Percentiles rank a stretch among this genome's conserved stretches.
Conservation (phyloP, 2,888 invertebrate genomes). For the Monopis laevigella region DNA sequence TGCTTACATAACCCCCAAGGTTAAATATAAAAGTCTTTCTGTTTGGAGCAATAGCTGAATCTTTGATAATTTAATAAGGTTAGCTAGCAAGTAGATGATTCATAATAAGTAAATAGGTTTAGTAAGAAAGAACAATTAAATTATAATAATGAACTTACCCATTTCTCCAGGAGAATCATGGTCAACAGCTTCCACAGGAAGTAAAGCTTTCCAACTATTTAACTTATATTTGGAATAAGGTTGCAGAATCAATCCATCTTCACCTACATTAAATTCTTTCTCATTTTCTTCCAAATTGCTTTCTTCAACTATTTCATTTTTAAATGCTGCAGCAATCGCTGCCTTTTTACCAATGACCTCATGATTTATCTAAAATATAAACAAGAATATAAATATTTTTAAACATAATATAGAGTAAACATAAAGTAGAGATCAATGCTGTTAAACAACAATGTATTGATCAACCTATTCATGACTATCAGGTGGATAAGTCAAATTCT, state of each 20-base stretch:
- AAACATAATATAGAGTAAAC: not conserved
- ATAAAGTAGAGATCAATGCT: too few relatives aligned
- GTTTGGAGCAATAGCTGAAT: too few relatives aligned
- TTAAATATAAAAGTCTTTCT: too few relatives aligned
- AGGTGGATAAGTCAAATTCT: too few relatives aligned
- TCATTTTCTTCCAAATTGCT: conserved; percentile 47
- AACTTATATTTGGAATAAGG: conserved; percentile 52
- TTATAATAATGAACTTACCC: conserved; percentile 61
- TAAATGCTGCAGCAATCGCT: conserved; percentile 51
- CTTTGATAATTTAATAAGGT: too few relatives aligned
- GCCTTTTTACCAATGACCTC: conserved; percentile 51
- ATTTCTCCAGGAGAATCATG: conserved; percentile 87
- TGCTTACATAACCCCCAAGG: too few relatives aligned
- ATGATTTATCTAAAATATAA: conserved; percentile 25
- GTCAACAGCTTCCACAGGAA: conserved; percentile 53
- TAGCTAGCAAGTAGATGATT: too few relatives aligned
- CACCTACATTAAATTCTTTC: conserved; percentile 38
- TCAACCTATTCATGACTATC: too few relatives aligned
- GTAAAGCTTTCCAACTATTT: conserved; percentile 78
- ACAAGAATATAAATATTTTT: not conserved
- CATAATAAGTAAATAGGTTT: too few relatives aligned
- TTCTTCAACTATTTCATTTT: conserved; percentile 37
- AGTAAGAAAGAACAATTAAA: not conserved
- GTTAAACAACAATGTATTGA: too few relatives aligned
- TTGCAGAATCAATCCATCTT: conserved; percentile 37